Base-by-base conservation (phyloP, 2,888 invertebrate species). In the Agapetus fuscipes region DNA sequence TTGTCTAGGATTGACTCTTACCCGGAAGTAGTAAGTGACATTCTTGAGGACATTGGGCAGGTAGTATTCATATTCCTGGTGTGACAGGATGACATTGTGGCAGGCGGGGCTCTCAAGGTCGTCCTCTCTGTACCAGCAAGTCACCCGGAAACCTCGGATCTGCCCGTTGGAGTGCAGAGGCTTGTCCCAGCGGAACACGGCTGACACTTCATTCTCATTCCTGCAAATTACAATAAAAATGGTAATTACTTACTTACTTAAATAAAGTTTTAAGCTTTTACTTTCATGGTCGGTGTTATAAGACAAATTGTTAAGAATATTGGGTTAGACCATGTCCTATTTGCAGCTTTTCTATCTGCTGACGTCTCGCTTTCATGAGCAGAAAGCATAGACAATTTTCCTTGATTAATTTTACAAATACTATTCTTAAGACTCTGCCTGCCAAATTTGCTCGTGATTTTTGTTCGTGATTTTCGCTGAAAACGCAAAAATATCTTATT, bases 101-200 rank as follows among this genome's bases (percentile, higher is more conserved):
- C 74, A 76, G 9, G 73, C 63, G 5, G 73, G 63, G n/a, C 68
- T 59, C 30, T 70, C 62, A 11, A 56, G 53, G 9, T 60, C 56
- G 7, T 65, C 57, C 24, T 64, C 54, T 40, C 61, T 57, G 47
- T 62, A 67, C 82, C 85, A 87, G 57, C 83, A 86, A 45, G 70
- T 64, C 2, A 81, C 72, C 46, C 75, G 74, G 59, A 90, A 93
- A 2, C 81, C 78, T 32, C 75, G 63, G 20, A 90, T 70, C 5
- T 83, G 61, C 0, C 89, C 88, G 58, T 90, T 89, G 2, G 79
- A 71, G 38, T 74, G 71, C 26, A 66, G 58, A 0, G 94, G 93
- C 0, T 74, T 62, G 48, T 81, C 76, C 94, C 94, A 95, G 4
- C 93, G 79, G 49, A 85, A 78, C 50, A 78, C 72, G 0, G 80